phyloP scores from a whole-genome alignment of 1,140 invertebrate genomes.

The Coptotermes formosanus region DNA sequence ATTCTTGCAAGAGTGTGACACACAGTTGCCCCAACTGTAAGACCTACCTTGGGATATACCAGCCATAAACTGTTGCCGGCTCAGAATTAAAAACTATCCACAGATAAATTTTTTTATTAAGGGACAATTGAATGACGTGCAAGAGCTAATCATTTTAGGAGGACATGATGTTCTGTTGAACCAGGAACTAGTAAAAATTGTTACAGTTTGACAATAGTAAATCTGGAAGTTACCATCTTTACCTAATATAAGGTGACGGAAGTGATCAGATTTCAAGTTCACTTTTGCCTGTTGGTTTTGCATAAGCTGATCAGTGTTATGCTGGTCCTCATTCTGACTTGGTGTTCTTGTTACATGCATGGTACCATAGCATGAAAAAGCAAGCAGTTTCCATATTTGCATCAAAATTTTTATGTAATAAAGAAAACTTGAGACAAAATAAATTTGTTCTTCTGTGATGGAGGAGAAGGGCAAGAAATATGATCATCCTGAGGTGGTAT shows the following conservation, averaged over 20 bases:
- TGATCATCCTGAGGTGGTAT: neutral
- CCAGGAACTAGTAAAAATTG: neutral
- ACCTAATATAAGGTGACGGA: neutral
- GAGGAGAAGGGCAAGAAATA: neutral
- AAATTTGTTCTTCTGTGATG: neutral
- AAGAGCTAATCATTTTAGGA: neutral
- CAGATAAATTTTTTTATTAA: neutral
- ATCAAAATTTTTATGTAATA: neutral
- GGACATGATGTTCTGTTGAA: neutral
- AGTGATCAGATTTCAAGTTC: neutral
- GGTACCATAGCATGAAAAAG: neutral
- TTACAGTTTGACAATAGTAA: neutral
- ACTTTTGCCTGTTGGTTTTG: neutral
- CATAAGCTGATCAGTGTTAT: neutral
- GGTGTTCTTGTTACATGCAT: neutral
- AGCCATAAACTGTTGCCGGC: neutral
- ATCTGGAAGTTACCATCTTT: neutral
- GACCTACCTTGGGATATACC: conserved; percentile 58
- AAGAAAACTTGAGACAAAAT: neutral
- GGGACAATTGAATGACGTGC: neutral
- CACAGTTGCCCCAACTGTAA: conserved; percentile 68
- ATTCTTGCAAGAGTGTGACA: conserved; percentile 60
- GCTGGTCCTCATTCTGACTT: neutral
- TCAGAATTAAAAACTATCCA: neutral
- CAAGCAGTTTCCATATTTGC: neutral